Conservation (phyloP, 2,888 invertebrate species). For the Caenorhabditis sp. region DNA sequence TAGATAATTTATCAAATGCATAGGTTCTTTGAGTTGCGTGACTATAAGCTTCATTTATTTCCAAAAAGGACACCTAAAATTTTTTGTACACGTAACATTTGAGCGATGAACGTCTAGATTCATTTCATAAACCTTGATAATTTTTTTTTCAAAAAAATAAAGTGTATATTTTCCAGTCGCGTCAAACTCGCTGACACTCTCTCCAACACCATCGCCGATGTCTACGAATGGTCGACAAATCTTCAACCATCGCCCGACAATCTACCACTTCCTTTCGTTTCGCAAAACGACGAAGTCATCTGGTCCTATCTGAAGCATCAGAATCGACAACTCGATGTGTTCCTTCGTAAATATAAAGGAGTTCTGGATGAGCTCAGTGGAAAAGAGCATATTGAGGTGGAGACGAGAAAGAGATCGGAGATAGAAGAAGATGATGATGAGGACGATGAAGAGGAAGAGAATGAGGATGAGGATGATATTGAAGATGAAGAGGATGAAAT, state of each 20-base stretch:
- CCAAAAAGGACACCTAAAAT: too few relatives aligned
- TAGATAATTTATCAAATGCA: too few relatives aligned
- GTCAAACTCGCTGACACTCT: conserved; percentile 10
- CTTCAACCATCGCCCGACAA: conserved; percentile 22
- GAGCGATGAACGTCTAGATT: too few relatives aligned
- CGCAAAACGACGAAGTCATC: conserved; percentile 39
- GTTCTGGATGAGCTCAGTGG: conserved; percentile 20
- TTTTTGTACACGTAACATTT: too few relatives aligned
- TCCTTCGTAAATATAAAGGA: conserved; percentile 26
- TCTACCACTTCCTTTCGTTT: conserved; percentile 39
- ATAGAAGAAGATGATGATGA: conserved; percentile 9
- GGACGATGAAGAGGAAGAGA: conserved; percentile 4
- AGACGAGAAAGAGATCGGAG: conserved; percentile 9
- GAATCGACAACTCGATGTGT: conserved; percentile 26
- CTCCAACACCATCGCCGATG: conserved; percentile 21
- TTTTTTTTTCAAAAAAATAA: too few relatives aligned
- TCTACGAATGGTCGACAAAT: conserved; percentile 30
- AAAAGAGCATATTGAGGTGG: conserved; percentile 14
- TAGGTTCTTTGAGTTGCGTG: too few relatives aligned
- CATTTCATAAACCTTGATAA: too few relatives aligned
- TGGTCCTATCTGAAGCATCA: conserved; percentile 43
- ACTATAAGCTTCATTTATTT: too few relatives aligned
- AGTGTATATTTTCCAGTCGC: conserved; percentile 11
- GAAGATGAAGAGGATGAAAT: conserved; percentile 18
- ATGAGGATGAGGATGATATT: conserved; percentile 16